Evolutionary conservation across 2,797 vertebrate genomes (phyloP), one percentile per base, ranked within the genome.

Genomic region (Vespertilio murinus): DNA sequence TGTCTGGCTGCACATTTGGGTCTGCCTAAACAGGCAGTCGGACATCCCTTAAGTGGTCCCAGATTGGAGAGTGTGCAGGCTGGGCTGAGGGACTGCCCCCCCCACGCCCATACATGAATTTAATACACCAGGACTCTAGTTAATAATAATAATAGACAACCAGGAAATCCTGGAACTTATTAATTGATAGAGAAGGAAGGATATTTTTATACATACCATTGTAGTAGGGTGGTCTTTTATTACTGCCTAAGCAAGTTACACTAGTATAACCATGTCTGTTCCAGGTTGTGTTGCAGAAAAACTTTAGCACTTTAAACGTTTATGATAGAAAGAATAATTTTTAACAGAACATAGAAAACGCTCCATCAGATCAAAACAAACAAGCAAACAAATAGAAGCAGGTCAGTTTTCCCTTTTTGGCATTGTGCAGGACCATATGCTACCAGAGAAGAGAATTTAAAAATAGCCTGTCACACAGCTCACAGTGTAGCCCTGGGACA

Each of bases 401-500:
- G 96, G 90, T 92, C 96, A 74, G 75, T 95, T 96, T 95, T 96
- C 70, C 90, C 71, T 93, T 80, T 85, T 87, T 97, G 97, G 97
- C 96, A 96, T 45, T 0, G 20, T 20, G 18, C 9, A 54, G 71
- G 85, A 69, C 96, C 97, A 97, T 97, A 97, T 97, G 96, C 64
- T 97, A 96, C 90, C 79, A 97, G 93, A 96, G 95, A 97, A 96
- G 96, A 93, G 38, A 59, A 95, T 83, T 92, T 97, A 97, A 96
- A 97, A 97, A 97, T 97, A 97, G 95, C 93, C 75, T 86, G 84
- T 95, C 88, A 96, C 95, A 94, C 94, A 97, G 94, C 90, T 95
- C 91, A 82, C 88, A 33, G 1, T 83, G 88, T 93, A 93, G 88
- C 81, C 40, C 85, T 20, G 13, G 84, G 82, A 96, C 84, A 73